These are phyloP conservation scores for Drosophila neutralis DNA, from an alignment of 2,888 invertebrate species.

Conservation along the genomic window DNA sequence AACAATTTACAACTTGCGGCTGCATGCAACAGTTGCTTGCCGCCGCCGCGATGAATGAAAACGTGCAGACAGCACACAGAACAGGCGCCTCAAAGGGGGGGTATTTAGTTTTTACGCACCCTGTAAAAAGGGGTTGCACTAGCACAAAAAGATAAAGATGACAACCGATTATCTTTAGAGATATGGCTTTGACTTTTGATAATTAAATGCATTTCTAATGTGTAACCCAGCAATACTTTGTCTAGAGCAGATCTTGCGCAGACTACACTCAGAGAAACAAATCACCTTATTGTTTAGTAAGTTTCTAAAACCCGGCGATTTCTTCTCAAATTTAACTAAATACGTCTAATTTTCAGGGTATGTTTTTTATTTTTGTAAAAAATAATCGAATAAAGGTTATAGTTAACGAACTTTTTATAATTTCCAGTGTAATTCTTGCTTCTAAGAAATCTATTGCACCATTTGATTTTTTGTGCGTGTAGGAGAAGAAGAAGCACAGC, in stretches of 20 bases:
- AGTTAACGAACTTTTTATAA: too few relatives aligned
- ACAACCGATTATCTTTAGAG: not conserved
- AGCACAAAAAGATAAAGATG: not conserved
- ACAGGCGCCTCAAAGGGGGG: constrained; percentile 7
- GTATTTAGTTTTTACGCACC: not conserved
- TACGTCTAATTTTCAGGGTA: not conserved
- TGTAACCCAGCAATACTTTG: not conserved
- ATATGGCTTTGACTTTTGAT: not conserved
- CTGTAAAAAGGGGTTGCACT: not conserved
- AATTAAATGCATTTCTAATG: not conserved
- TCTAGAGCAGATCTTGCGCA: not conserved
- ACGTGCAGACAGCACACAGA: constrained; percentile 48
- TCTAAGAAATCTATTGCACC: not conserved
- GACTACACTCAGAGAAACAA: not conserved
- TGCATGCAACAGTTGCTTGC: constrained; percentile 69
- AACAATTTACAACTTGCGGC: constrained; percentile 62
- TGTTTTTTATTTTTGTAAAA: not conserved
- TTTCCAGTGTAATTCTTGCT: not conserved
- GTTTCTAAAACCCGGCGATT: not conserved
- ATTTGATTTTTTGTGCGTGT: not conserved
- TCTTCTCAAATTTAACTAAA: not conserved
- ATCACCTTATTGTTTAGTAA: not conserved
- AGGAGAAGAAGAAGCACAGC: not conserved
- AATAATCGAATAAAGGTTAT: too few relatives aligned
- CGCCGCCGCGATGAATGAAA: constrained; percentile 65